These are phyloP conservation scores for Brotogeris chrysoptera DNA, from an alignment of 2,797 vertebrate species.

Conservation along the genomic window DNA sequence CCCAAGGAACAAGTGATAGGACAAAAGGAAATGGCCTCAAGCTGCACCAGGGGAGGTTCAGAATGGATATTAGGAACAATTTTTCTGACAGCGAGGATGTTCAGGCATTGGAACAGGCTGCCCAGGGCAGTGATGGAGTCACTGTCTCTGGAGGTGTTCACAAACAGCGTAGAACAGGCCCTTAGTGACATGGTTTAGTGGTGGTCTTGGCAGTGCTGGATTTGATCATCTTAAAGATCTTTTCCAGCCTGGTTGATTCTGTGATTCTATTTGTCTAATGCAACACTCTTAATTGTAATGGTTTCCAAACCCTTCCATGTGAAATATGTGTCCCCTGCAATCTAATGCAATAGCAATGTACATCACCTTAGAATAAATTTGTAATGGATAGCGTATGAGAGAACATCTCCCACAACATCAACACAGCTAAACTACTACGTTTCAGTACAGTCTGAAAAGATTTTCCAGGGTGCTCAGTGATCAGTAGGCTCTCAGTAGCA, in stretches of 20 bases:
- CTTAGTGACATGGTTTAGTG: not conserved
- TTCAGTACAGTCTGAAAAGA: not conserved
- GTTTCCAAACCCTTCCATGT: not conserved
- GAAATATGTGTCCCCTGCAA: not conserved
- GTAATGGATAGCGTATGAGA: not conserved
- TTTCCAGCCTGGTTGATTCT: not conserved
- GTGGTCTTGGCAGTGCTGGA: not conserved
- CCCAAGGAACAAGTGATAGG: not conserved
- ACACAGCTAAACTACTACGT: not conserved
- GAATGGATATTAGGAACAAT: not conserved
- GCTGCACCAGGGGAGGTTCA: not conserved
- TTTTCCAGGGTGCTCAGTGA: not conserved
- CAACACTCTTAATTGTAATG: not conserved
- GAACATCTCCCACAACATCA: rapidly evolving
- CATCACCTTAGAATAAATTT: not conserved
- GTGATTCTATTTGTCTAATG: not conserved
- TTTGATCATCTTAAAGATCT: not conserved
- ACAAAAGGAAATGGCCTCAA: not conserved
- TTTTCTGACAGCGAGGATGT: not conserved
- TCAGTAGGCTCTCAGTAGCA: not conserved
- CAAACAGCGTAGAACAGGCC: not conserved
- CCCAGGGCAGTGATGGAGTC: not conserved
- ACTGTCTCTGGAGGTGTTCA: not conserved
- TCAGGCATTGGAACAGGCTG: not conserved
- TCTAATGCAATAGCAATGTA: not conserved